phyloP scores from a whole-genome alignment of 1,140 invertebrate species.

The Asobara japonica region DNA sequence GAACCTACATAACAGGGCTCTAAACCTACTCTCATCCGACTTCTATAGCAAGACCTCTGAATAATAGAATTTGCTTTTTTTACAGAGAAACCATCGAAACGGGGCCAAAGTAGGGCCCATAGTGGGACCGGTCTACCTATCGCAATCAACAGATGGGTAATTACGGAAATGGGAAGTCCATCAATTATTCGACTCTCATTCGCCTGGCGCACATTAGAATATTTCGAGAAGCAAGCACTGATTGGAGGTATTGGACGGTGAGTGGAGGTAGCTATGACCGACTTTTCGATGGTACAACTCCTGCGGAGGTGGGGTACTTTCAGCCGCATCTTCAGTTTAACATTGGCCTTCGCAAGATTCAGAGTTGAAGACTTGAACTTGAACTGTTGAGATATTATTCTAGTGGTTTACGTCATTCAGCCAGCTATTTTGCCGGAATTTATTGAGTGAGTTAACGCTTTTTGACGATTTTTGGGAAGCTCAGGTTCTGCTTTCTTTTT shows the following conservation, averaged over 20 bases:
- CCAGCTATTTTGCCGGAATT: not conserved
- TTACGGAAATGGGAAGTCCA: not conserved
- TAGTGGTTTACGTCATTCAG: not conserved
- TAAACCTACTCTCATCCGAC: no score
- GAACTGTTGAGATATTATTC: not conserved
- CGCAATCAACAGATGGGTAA: not conserved
- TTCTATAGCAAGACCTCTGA: no score
- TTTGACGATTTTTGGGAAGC: no score
- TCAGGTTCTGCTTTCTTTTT: no score
- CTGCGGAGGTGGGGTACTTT: slow-evolving; percentile 55
- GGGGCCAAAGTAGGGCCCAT: no score
- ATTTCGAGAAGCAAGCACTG: slow-evolving; percentile 61
- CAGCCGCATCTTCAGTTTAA: slow-evolving; percentile 64
- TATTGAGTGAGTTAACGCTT: no score
- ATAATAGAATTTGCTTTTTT: no score
- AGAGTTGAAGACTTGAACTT: slow-evolving; percentile 51
- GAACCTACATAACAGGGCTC: no score
- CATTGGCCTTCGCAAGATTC: slow-evolving; percentile 65
- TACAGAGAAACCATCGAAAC: no score
- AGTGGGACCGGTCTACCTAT: no score
- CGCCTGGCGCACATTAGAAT: slow-evolving; percentile 22
- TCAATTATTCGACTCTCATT: not conserved
- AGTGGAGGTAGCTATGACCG: slow-evolving; percentile 59
- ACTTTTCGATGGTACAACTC: slow-evolving; percentile 57
- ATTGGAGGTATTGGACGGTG: slow-evolving; percentile 43